A percentile compares a stretch with the other conserved stretches of the same genome.
These are phyloP conservation scores for Dasypus novemcinctus DNA, from an alignment of 2,113 vertebrate genomes.

Conservation along the genomic window DNA sequence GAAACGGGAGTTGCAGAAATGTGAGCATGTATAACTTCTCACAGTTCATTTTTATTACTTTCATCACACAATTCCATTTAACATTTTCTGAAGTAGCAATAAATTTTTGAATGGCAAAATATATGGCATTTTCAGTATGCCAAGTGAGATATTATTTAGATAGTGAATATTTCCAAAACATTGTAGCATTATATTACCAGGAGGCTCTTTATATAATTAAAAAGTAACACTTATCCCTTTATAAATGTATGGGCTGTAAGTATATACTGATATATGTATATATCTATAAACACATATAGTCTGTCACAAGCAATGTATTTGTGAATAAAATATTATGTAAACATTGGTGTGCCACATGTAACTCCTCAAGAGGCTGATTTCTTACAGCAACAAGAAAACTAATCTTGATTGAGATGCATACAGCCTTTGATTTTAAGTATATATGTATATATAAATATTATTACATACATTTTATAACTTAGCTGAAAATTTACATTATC, in stretches of 20 bases:
- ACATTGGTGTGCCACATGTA: background rate
- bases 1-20: constrained; percentile 47
- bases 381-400: background rate
- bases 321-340: constrained; percentile 57
- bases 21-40: constrained; percentile 25
- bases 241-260: constrained; percentile 31
- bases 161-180: constrained; percentile 50
- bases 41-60: constrained; percentile 64
- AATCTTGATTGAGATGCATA: background rate
- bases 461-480: background rate
- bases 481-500: background rate
- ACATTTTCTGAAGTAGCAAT: constrained; percentile 71
- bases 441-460: background rate
- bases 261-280: constrained; percentile 38
- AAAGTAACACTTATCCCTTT: constrained; percentile 52
- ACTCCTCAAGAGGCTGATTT: background rate
- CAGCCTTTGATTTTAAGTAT: background rate
- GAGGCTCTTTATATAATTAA: constrained; percentile 60
- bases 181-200: constrained; percentile 25
- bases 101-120: constrained; percentile 67
- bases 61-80: constrained; percentile 46
- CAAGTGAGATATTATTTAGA: constrained; percentile 60
- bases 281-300: constrained; percentile 52
- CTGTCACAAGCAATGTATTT: constrained; percentile 38
- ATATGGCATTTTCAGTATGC: constrained; percentile 62